Evolutionary conservation across 2,888 invertebrate genomes (phyloP), one percentile per base, ranked within the genome.

Genomic region (Melieria picta): DNA sequence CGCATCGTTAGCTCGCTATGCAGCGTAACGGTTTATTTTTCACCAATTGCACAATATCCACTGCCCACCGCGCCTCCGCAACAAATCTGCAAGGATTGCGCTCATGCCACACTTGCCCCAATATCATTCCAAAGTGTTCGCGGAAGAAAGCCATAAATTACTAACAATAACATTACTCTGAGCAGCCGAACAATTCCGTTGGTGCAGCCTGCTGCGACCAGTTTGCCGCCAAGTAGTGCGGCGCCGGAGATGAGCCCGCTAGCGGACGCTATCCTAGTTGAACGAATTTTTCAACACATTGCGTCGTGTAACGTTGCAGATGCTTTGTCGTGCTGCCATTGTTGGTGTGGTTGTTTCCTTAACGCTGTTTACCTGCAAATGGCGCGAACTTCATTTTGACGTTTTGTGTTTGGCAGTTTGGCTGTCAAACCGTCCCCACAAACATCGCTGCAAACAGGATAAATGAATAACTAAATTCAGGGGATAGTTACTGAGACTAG

Each of bases 1-100:
- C 83, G 79, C 84, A 82, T 85, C 85, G 84, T 85, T 85, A 85
- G 82, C 83, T 84, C 61, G 43, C 79, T 30, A 30, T 30, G 83
- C 83, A 83, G 83, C 81, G 13, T 79, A 77, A 81, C 82, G 84
- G 81, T 83, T 84, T 82, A 52, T n/a, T 52, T 52, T 52, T 13
- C 82, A 78, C 79, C 80, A 77, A 80, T 79, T 81, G 80, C 76
- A 77, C 79, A 82, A 82, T 80, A 68, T 63, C 77, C 78, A 52
- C 4, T n/a, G 13, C 52, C 74, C 77, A 75, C 70, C 71, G 71
- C 65, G 16, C 64, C 65, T n/a, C 42, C 13, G 11, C 5, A 52
- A 13, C 6, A 13, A 11, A 52, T 50, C 50, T 10, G 30, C 30
- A 30, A 30, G 30, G 30, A 30, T 30, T 30, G 30, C 30, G 30